Percentiles rank a stretch among this genome's conserved stretches.
phyloP scores from a whole-genome alignment of 2,888 invertebrate species.

The Pseudococcus jackbeardsleyi region DNA sequence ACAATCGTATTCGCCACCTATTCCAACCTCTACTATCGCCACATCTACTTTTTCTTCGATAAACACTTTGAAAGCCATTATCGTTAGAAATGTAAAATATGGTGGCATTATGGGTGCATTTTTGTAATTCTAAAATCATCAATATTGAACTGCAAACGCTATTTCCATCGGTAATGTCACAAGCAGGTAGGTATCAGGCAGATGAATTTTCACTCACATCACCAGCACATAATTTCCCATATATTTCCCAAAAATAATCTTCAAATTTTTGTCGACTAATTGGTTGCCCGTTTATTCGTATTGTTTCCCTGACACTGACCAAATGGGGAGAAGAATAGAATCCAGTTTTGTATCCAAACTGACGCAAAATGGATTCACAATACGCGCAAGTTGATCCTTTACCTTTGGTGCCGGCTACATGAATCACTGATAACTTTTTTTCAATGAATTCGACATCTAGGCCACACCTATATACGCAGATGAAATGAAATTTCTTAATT shows the following conservation, averaged over 20 bases:
- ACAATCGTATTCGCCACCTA: constrained; percentile 94
- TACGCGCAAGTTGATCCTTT: constrained; percentile 97
- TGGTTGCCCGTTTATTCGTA: constrained; percentile 87
- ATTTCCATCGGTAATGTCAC: neutral
- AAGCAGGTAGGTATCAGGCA: neutral
- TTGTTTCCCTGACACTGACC: constrained; percentile 90
- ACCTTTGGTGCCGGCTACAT: constrained; percentile 97
- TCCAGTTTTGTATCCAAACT: constrained; percentile 89
- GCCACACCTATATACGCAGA: constrained; percentile 65
- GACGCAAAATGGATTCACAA: constrained; percentile 88
- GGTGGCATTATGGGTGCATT: constrained; percentile 83
- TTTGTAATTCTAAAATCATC: constrained; percentile 67
- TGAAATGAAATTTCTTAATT: neutral
- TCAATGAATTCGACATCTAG: constrained; percentile 66
- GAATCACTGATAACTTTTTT: constrained; percentile 83
- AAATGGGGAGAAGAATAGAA: constrained; percentile 98
- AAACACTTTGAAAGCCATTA: constrained; percentile 92
- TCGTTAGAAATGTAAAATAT: constrained; percentile 96
- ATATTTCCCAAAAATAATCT: constrained; percentile 85
- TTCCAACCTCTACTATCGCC: constrained; percentile 95
- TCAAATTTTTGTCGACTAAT: constrained; percentile 82
- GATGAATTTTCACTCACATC: neutral
- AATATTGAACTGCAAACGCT: neutral
- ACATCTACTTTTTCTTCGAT: constrained; percentile 89
- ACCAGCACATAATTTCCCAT: constrained; percentile 73